Conservation (phyloP, 2,888 invertebrate species). For the Thelaira solivaga region DNA sequence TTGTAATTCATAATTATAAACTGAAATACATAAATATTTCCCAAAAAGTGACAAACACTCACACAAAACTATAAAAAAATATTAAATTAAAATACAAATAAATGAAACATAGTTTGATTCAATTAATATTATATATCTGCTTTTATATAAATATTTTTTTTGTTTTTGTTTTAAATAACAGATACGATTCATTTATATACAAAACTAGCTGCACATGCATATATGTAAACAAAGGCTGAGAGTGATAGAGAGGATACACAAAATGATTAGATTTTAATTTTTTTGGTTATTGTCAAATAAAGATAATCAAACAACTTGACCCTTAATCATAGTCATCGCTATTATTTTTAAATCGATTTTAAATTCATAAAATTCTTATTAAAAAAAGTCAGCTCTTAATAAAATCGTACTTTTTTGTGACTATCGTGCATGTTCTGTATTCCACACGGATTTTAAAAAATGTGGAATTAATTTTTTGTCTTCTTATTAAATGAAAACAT, state of each 20-base stretch:
- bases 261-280: background rate
- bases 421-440: too few relatives aligned
- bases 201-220: conserved; percentile 19
- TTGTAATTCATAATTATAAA: too few relatives aligned
- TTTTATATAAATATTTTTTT: too few relatives aligned
- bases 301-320: background rate
- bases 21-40: conserved; percentile 42
- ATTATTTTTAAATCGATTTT: too few relatives aligned
- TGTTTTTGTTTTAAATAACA: conserved; percentile 28
- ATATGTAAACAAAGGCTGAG: background rate
- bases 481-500: too few relatives aligned
- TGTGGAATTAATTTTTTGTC: too few relatives aligned
- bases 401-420: too few relatives aligned
- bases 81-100: conserved; percentile 16
- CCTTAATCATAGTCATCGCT: too few relatives aligned
- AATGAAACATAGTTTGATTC: conserved; percentile 26
- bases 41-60: background rate
- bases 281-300: conserved; percentile 9
- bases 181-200: conserved; percentile 57
- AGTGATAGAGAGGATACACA: background rate
- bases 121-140: background rate
- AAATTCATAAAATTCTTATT: too few relatives aligned
- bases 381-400: too few relatives aligned
- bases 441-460: too few relatives aligned
- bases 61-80: conserved; percentile 25